Base-by-base conservation (phyloP, 1,140 invertebrate genomes). In the Hirudo medicinalis region DNA sequence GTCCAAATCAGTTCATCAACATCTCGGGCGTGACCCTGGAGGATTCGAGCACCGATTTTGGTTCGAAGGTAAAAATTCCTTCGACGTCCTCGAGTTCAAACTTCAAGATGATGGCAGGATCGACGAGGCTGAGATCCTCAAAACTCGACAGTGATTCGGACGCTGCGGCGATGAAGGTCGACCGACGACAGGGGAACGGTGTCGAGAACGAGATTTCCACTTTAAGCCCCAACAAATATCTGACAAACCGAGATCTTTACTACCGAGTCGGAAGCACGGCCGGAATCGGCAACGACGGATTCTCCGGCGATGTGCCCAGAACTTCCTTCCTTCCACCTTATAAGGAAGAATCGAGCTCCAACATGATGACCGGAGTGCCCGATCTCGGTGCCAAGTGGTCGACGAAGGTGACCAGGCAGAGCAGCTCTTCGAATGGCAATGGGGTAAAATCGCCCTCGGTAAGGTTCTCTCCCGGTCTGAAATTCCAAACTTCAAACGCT, bases 1-100 rank as follows among this genome's bases (percentile, higher is more conserved):
- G 25, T 15, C 36, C 20, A 2, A 71, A 71, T 43, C 25, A 66
- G 55, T 60, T 70, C 72, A 19, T 74, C 60, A 40, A 74, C 66
- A 25, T 74, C 17, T 71, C 73, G 29, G 73, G 73, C 8, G 70
- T 71, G 2, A 74, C 73, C n/a, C 25, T 74, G 6, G 73, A 43
- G 19, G 73, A 71, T 32, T 70, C 67, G 17, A 71, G 57, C 55
- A 72, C 70, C 20, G 73, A 74, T 53, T 54, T 27, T 6, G 43
- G 54, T 15, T 29, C 63, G 13, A 72, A 72, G 32, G 55, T 49
- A 9, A 74, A 74, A 32, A n/a, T 67, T 49, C 73, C 71, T n/a
- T 69, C 69, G 11, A 69, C 70, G 0, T 67, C 63, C 2, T 71
- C 73, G 11, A 69, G 69, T 22, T 54, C 43, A 9, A 40, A 57